Evolutionary conservation across 2,888 invertebrate genomes (phyloP).

Genomic region (Branchipolynoe longqiensis): DNA sequence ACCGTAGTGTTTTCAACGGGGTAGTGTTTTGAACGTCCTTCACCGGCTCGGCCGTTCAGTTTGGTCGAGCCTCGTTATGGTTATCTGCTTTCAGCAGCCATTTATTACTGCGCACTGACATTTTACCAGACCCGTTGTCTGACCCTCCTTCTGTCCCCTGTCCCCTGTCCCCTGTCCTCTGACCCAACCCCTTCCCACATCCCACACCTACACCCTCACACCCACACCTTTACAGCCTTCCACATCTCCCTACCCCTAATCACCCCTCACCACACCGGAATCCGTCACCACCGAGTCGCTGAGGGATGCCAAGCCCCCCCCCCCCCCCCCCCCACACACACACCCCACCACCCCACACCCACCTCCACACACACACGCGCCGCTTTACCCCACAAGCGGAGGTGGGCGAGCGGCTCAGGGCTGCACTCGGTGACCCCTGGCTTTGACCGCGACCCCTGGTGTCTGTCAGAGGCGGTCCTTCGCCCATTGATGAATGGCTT

Average conservation of each 20-base stretch:
- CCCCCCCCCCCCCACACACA: not conserved
- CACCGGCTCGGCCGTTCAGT: too few relatives aligned
- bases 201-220: too few relatives aligned
- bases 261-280: not conserved
- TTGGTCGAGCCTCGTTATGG: too few relatives aligned
- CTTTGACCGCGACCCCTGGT: slow-evolving; percentile 41
- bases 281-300: not conserved
- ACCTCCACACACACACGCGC: not conserved
- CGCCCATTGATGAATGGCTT: slow-evolving; percentile 47
- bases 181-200: not conserved
- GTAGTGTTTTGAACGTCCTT: too few relatives aligned
- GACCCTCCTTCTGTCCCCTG: not conserved
- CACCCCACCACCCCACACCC: not conserved
- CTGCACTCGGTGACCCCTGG: slow-evolving; percentile 40
- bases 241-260: not conserved
- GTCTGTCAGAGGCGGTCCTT: slow-evolving; percentile 26
- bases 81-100: too few relatives aligned
- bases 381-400: slow-evolving; percentile 4
- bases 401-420: slow-evolving; percentile 41
- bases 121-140: not conserved
- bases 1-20: too few relatives aligned
- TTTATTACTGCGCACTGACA: not conserved
- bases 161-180: not conserved
- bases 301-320: not conserved
- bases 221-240: not conserved